Evolutionary conservation across 35 echinoderm and acorn worm genomes (phyloP).

Genomic region (Eucidaris tribuloides): DNA sequence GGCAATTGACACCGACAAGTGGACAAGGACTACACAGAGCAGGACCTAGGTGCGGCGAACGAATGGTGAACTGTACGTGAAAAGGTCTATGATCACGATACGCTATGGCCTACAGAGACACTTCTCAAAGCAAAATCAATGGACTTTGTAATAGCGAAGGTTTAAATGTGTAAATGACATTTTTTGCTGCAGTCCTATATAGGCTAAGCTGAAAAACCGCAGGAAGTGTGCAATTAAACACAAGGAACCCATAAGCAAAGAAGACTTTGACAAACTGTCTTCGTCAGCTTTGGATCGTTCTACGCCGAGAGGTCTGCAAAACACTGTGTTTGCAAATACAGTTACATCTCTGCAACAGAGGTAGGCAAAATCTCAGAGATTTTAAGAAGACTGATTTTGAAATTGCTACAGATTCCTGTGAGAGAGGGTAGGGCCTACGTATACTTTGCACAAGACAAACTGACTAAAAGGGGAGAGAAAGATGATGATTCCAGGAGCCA

Average conservation of each 20-base stretch:
- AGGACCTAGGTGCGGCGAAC: neutral
- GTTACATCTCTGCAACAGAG: conserved; percentile 25
- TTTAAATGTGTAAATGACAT: too few species aligned
- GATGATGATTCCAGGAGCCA: conserved; percentile 13
- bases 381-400: too few species aligned
- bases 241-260: neutral
- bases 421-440: too few species aligned
- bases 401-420: too few species aligned
- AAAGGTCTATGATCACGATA: neutral
- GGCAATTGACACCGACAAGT: too few species aligned
- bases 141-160: too few species aligned
- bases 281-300: neutral
- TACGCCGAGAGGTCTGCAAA: conserved; percentile 4
- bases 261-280: conserved; percentile 1
- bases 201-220: too few species aligned
- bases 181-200: too few species aligned
- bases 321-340: conserved; percentile 18
- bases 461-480: neutral
- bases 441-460: neutral
- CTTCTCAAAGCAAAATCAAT: neutral
- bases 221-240: neutral
- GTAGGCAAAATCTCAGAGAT: neutral
- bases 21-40: too few species aligned
- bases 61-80: neutral
- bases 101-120: neutral